Evolutionary conservation across 1,140 invertebrate species (phyloP).

Genomic region (Limonius californicus): DNA sequence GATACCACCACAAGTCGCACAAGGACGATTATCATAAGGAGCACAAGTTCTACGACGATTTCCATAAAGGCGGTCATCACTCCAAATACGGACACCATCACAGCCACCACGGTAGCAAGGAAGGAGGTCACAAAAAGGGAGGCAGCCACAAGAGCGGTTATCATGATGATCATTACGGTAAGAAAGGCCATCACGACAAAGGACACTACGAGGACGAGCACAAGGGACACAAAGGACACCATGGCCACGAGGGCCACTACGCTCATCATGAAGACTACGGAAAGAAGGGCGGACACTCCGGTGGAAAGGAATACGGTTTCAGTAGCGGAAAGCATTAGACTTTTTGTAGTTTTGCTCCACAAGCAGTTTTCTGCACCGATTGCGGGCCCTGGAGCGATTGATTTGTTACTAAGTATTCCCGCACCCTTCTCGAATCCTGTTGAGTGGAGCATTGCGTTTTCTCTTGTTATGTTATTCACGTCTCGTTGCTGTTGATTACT

Average conservation of each 20-base stretch:
- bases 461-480: neutral
- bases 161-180: slow-evolving; percentile 60
- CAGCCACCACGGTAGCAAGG: slow-evolving; percentile 62
- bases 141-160: slow-evolving; percentile 66
- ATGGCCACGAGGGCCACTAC: slow-evolving; percentile 64
- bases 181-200: slow-evolving; percentile 63
- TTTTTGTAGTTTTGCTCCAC: neutral
- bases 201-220: slow-evolving; percentile 74
- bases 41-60: slow-evolving; percentile 75
- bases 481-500: neutral
- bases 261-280: slow-evolving; percentile 62
- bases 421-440: too few relatives aligned
- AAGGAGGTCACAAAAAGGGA: slow-evolving; percentile 66
- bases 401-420: neutral
- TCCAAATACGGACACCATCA: slow-evolving; percentile 68
- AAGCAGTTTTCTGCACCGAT: neutral
- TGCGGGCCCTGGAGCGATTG: neutral
- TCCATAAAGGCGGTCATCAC: slow-evolving; percentile 71
- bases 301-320: slow-evolving; percentile 61
- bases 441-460: neutral
- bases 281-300: slow-evolving; percentile 61
- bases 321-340: slow-evolving; percentile 18
- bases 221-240: slow-evolving; percentile 69
- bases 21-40: slow-evolving; percentile 77
- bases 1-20: slow-evolving; percentile 76